phyloP scores from a whole-genome alignment of 2,797 vertebrate species.

The Tenualosa thibaudeaui region DNA sequence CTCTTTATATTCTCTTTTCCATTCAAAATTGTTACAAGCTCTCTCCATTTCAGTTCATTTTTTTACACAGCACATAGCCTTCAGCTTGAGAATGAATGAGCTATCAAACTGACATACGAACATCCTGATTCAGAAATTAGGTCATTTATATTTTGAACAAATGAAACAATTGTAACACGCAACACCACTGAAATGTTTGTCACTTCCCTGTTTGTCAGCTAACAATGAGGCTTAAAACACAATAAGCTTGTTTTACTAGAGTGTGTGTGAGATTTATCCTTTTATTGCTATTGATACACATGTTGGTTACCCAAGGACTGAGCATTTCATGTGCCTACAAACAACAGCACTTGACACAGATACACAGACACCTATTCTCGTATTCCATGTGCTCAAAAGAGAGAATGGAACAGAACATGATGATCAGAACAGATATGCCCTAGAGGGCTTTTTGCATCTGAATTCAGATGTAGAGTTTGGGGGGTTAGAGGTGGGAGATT shows the following conservation, averaged over 20 bases:
- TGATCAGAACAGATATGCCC: not conserved
- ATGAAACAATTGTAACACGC: not conserved
- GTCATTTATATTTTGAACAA: not conserved
- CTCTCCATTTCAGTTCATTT: not conserved
- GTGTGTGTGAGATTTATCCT: not conserved
- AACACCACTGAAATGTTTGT: not conserved
- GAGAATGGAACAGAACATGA: not conserved
- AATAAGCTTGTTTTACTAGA: not conserved
- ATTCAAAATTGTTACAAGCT: not conserved
- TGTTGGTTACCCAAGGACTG: not conserved
- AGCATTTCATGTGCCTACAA: not conserved
- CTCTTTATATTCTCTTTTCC: not conserved
- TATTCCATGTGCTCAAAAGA: not conserved
- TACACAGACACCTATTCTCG: not conserved
- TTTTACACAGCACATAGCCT: not conserved
- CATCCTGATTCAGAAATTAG: not conserved
- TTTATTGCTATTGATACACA: not conserved
- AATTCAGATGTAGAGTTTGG: not conserved
- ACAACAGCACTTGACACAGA: constrained; percentile 4
- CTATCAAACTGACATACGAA: not conserved
- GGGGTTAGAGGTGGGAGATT: not conserved
- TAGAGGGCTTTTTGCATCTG: not conserved
- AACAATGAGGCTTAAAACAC: not conserved
- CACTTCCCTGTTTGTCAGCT: not conserved
- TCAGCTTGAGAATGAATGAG: not conserved